Conservation (phyloP, 2,888 invertebrate species). For the Tetanocera ferruginea region DNA sequence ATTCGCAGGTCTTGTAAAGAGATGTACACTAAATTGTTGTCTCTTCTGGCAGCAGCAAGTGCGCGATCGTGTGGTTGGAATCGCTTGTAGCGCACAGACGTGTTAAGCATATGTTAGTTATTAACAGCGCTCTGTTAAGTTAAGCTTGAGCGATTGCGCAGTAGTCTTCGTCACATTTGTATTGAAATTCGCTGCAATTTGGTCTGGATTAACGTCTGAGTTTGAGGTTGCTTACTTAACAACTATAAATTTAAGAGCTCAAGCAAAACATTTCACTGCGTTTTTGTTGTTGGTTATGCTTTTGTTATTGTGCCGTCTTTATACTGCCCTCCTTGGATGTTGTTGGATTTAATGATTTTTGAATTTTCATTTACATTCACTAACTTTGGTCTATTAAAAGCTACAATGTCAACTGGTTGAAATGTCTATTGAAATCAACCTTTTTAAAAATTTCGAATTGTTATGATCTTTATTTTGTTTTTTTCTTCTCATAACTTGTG, state of each 20-base stretch:
- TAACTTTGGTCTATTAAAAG: background rate
- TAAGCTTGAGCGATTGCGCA: background rate
- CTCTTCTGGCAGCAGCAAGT: background rate
- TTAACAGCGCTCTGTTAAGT: constrained; percentile 20
- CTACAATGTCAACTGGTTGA: constrained; percentile 2
- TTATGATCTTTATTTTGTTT: background rate
- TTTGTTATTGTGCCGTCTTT: background rate
- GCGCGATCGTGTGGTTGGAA: background rate
- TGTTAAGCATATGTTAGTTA: background rate
- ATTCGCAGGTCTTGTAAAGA: constrained; percentile 7
- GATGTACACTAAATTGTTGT: background rate
- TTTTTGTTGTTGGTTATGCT: background rate
- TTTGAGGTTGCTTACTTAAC: background rate
- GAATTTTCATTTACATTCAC: background rate
- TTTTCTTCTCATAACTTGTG: background rate
- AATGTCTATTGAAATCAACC: constrained; percentile 8
- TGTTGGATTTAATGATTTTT: constrained; percentile 1
- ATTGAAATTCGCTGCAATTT: background rate
- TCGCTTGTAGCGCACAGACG: background rate
- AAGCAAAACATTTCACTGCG: background rate
- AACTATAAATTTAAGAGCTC: background rate
- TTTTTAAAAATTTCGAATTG: constrained; percentile 1
- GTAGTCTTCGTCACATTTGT: background rate
- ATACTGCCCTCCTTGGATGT: background rate
- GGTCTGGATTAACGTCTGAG: background rate